Evolutionary conservation across 2,113 vertebrate genomes (phyloP), one percentile per base, ranked within the genome.

Genomic region (Naja naja): DNA sequence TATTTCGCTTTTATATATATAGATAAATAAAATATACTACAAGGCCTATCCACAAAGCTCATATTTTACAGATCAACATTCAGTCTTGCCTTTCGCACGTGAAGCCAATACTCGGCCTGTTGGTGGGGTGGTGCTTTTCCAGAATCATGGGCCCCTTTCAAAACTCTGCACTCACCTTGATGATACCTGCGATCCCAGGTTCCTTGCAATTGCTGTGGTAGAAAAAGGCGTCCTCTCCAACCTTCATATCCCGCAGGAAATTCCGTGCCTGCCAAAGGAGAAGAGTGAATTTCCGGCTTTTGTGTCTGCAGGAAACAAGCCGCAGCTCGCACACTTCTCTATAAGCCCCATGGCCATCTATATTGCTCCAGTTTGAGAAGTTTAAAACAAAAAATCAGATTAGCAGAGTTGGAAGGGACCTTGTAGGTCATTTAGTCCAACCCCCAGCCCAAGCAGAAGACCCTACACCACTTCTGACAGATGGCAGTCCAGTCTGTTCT

Each of bases 171-270:
- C 98, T 97, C 64, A 99, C 99, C 98, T 98, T 98, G 95, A 99
- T 97, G 39, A 99, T 85, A 89, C 98, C 99, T 56, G 98, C 98
- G 0, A 99, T 98, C 49, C 99, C 99, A 0, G 99, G 99, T 85
- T 98, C 98, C 94, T 99, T 99, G 93, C 99, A 99, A 98, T 99
- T 99, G 93, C 99, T 99, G 96, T 99, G 99, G 96, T 99, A 99
- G 97, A 99, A 99, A 97, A 99, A 99, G 6, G 98, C 99, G 94
- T 97, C 92, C 89, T 99, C 98, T 10, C 98, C 99, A 12, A 97
- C 94, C 93, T 98, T 98, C 99, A 99, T 99, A 95, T 98, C 98
- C 94, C 98, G 98, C 97, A 99, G 98, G 94, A 99, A 99, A 95
- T 99, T 99, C 69, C 99, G 98, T 43, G 99, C 99, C 99, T 99